phyloP scores from a whole-genome alignment of 1,140 invertebrate genomes.

The roundworm (Caenorhabditis elegans) region WBcel235 BX284605.5:15553501-15554000 shows the following conservation, averaged over 20 bases:
- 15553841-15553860: constrained; percentile 52
- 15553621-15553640: background rate
- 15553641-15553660: background rate
- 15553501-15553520: constrained; percentile 60
- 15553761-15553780: constrained; percentile 58
- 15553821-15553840: constrained; percentile 62
- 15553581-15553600: constrained; percentile 58
- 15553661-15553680: constrained; percentile 5
- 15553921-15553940: too few relatives aligned
- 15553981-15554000: background rate
- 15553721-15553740: constrained; percentile 54
- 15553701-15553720: constrained; percentile 54
- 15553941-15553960: too few relatives aligned
- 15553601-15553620: constrained; percentile 59
- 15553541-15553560: constrained; percentile 54
- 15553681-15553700: too few relatives aligned
- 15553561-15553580: constrained; percentile 54
- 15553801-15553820: constrained; percentile 59
- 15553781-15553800: constrained; percentile 47
- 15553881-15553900: too few relatives aligned
- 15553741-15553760: constrained; percentile 57
- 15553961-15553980: background rate
- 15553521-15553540: constrained; percentile 58
- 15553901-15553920: too few relatives aligned
- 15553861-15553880: too few relatives aligned